phyloP scores from a whole-genome alignment of 2,113 vertebrate species.

The Catharus bicknelli region DNA sequence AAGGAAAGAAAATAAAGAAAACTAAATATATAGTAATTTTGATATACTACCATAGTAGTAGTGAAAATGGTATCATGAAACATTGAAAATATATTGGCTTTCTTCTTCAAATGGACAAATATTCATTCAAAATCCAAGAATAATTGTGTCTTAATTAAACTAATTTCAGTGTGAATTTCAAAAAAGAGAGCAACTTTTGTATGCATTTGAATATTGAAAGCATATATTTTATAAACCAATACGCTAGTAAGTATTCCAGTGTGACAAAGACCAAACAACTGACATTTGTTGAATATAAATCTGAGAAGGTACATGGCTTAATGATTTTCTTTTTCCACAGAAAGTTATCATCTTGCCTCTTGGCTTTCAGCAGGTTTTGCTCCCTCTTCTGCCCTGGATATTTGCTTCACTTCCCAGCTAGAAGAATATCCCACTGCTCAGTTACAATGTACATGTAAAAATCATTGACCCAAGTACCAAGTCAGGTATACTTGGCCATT shows the following conservation, averaged over 20 bases:
- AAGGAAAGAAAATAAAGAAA: background rate
- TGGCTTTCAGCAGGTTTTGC: background rate
- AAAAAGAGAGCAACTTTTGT: background rate
- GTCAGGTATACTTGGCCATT: background rate
- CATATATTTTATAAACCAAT: background rate
- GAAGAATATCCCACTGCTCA: background rate
- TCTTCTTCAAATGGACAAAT: background rate
- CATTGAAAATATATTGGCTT: background rate
- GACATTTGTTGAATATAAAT: background rate
- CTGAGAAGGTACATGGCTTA: background rate
- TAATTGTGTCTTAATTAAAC: background rate
- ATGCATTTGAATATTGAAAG: background rate
- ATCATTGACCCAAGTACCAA: background rate
- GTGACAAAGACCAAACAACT: background rate
- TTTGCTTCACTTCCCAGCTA: background rate
- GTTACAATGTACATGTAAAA: rapidly evolving
- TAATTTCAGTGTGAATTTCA: background rate
- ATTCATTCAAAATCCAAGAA: background rate
- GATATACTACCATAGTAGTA: background rate
- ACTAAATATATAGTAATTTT: background rate
- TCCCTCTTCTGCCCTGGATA: background rate
- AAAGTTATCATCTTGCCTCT: background rate
- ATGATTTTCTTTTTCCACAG: background rate
- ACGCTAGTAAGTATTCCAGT: background rate
- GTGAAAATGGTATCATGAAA: background rate